Base-by-base conservation (phyloP, 2,113 vertebrate genomes). In the Cottus gobio region DNA sequence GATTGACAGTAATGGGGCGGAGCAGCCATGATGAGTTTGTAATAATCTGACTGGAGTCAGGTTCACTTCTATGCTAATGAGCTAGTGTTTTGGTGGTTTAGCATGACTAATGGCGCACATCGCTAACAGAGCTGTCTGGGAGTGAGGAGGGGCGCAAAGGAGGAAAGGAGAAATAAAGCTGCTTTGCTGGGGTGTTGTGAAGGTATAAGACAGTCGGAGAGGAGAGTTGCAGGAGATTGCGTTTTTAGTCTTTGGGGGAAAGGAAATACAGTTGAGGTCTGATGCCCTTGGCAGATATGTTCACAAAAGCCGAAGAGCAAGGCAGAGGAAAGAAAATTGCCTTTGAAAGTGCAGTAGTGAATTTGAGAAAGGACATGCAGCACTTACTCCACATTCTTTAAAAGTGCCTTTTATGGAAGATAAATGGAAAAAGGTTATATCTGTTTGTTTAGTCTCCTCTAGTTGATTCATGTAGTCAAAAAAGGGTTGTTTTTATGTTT, bases 21-120 rank as follows among this genome's bases (percentile, higher is more conserved):
- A 91, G 91, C 87, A 82, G 85, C 80, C 8, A 22, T 71, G 86
- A 87, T 90, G 89, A 74, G 84, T 92, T 89, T 85, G 89, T 91
- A 90, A 87, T 93, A 93, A 93, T 93, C 92, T 90, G 89, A 90
- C 92, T 90, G 75, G 75, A 91, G 90, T 87, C 90, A 75, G 87
- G 87, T 93, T 92, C 80, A 69, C 83, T 87, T 85, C 90, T 90
- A 93, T 92, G 91, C 89, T 92, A 93, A 93, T 94, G 92, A 92
- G 79, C 72, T n/a, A 73, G 82, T 62, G 83, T 91, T 90, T 85
- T 81, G 88, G 89, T 77, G 91, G 86, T 92, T 93, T 93, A 90
- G 91, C 91, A 93, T 93, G 90, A 90, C 87, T 93, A 92, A 94
- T 93, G 83, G 87, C 36, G 71, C 82, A 39, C 75, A 58, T 83